Conservation (phyloP, 2,888 invertebrate species). For the Norana najaformis region DNA sequence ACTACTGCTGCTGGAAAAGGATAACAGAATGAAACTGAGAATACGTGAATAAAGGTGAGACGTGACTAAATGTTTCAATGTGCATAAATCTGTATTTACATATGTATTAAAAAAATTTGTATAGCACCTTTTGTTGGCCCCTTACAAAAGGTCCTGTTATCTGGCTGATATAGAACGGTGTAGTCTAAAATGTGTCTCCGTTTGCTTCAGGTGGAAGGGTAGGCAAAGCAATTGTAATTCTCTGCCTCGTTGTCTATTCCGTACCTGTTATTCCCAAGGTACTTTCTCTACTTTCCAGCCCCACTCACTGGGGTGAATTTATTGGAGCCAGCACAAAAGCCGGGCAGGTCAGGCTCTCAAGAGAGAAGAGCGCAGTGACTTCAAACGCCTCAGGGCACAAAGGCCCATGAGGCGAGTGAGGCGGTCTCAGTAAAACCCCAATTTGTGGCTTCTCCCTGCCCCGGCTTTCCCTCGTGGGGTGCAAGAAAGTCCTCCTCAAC, state of each 20-base stretch:
- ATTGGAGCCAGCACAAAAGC: not conserved
- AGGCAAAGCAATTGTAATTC: too few relatives aligned
- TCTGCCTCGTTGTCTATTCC: too few relatives aligned
- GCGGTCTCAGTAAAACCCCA: not conserved
- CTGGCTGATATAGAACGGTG: too few relatives aligned
- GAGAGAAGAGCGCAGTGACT: not conserved
- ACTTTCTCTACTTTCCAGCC: too few relatives aligned
- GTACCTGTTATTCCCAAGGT: too few relatives aligned
- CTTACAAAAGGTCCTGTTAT: too few relatives aligned
- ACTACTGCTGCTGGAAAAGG: not conserved
- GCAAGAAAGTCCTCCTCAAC: too few relatives aligned
- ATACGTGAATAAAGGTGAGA: not conserved
- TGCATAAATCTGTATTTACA: not conserved
- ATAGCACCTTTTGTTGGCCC: not conserved
- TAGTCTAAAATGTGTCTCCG: too few relatives aligned
- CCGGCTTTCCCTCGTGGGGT: not conserved
- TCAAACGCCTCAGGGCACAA: not conserved
- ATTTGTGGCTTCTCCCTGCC: not conserved
- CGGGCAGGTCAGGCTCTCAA: not conserved
- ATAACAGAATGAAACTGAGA: not conserved
- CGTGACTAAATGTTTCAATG: not conserved
- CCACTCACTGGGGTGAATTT: not conserved
- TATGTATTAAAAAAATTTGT: not conserved
- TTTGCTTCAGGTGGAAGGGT: too few relatives aligned
- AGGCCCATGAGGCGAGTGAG: not conserved